Percentiles rank a stretch among this genome's conserved stretches.
Evolutionary conservation across 2,113 vertebrate genomes (phyloP).

Genomic region (Stigmatopora argus): DNA sequence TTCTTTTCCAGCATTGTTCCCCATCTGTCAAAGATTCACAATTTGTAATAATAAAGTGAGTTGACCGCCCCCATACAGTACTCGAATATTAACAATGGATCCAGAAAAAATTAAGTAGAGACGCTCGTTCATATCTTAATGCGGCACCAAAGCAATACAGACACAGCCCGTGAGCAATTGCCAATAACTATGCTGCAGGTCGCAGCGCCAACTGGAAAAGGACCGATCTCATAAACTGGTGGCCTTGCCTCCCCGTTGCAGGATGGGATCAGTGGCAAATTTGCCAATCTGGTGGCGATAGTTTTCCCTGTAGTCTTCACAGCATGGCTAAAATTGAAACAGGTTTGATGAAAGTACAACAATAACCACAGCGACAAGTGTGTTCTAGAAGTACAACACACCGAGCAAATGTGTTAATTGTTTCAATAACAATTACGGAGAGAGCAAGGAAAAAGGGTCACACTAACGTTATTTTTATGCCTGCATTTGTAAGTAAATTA

Average conservation of each 20-base stretch:
- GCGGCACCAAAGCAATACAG: conserved; percentile 23
- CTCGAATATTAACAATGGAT: no score
- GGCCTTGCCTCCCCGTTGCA: conserved; percentile 64
- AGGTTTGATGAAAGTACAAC: conserved; percentile 10
- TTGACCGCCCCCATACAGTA: no score
- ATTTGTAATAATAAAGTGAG: no score
- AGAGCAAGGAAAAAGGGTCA: conserved; percentile 18
- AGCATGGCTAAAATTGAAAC: neutral
- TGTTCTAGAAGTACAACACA: conserved; percentile 6
- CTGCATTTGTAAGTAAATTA: conserved; percentile 47
- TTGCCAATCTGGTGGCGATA: conserved; percentile 53
- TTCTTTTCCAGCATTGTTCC: no score
- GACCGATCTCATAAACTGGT: conserved; percentile 38
- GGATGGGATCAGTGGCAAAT: conserved; percentile 59
- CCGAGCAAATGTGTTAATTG: conserved; percentile 5
- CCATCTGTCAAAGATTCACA: no score
- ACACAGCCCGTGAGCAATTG: conserved; percentile 26
- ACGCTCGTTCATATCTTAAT: no score
- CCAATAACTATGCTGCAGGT: conserved; percentile 46
- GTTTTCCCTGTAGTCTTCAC: neutral
- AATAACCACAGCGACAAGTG: conserved; percentile 1
- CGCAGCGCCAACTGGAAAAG: conserved; percentile 38
- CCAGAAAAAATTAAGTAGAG: no score
- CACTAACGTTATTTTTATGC: conserved; percentile 26
- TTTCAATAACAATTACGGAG: conserved; percentile 15